Evolutionary conservation across 1,140 invertebrate species (phyloP).

Genomic region (Drosophila pallidifrons): DNA sequence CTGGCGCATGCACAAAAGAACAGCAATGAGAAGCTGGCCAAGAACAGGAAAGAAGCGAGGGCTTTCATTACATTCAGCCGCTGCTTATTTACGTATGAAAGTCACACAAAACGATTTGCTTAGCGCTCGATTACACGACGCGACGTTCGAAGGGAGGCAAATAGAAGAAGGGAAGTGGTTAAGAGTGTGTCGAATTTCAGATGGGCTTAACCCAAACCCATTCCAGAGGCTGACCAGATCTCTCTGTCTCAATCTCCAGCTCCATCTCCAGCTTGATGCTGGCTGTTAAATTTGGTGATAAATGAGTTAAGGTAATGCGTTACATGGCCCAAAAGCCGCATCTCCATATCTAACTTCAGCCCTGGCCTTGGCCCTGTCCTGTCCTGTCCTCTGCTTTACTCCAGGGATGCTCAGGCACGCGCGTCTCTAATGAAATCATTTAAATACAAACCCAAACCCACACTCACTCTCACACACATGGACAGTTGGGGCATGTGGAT

Average conservation of each 20-base stretch:
- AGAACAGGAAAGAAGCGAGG: neutral
- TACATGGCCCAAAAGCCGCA: conserved; percentile 54
- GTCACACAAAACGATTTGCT: conserved; percentile 78
- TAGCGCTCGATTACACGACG: conserved; percentile 69
- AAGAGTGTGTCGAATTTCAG: neutral
- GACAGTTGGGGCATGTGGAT: conserved; percentile 14
- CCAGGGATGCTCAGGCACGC: conserved; percentile 65
- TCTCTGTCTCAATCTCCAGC: conserved; percentile 1
- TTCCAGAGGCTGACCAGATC: conserved; percentile 7
- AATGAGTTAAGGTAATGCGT: conserved; percentile 79
- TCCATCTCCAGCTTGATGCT: conserved; percentile 17
- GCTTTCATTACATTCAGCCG: conserved; percentile 9
- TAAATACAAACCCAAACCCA: conserved; percentile 67
- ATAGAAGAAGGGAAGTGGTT: neutral
- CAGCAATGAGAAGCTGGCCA: conserved; percentile 11
- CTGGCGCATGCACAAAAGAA: conserved; percentile 64
- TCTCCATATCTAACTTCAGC: no score
- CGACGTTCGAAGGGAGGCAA: no score
- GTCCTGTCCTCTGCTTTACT: conserved; percentile 29
- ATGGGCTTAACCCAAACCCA: neutral
- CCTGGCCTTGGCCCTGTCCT: no score
- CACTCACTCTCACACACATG: conserved; percentile 13
- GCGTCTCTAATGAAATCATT: conserved; percentile 78
- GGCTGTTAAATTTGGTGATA: conserved; percentile 77
- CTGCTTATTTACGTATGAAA: conserved; percentile 76